Percentiles rank a stretch among this genome's conserved stretches.
Evolutionary conservation across 2,797 vertebrate genomes (phyloP).

Genomic region (Silurus aristotelis): DNA sequence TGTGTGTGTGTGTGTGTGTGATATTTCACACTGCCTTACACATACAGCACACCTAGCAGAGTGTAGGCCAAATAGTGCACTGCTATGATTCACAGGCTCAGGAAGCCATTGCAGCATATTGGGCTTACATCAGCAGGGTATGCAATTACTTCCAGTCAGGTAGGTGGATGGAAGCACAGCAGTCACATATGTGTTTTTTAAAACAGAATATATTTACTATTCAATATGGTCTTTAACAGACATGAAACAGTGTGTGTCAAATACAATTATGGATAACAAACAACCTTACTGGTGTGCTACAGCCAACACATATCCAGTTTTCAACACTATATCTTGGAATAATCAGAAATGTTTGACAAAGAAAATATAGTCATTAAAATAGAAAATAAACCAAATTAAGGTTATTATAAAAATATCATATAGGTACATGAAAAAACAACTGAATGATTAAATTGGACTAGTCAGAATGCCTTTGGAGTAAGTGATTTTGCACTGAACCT

Average conservation of each 20-base stretch:
- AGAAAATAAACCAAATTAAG: neutral
- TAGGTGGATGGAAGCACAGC: conserved; percentile 46
- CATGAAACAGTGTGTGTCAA: neutral
- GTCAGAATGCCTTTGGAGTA: neutral
- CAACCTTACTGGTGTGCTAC: neutral
- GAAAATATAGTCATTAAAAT: neutral
- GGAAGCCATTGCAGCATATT: conserved; percentile 44
- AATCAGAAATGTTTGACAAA: neutral
- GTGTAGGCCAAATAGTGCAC: conserved; percentile 48
- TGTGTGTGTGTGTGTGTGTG: neutral
- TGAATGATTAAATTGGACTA: neutral
- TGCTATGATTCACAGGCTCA: conserved; percentile 49
- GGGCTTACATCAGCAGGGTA: conserved; percentile 51
- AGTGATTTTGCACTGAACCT: neutral
- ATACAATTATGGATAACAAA: neutral
- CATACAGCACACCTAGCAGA: conserved; percentile 37
- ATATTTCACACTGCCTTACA: neutral
- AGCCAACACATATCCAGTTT: neutral
- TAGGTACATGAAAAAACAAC: too few species aligned
- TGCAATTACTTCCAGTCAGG: conserved; percentile 45
- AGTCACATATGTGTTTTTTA: conserved; percentile 23
- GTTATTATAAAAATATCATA: neutral
- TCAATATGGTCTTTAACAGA: conserved; percentile 10
- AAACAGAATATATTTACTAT: neutral
- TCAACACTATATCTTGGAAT: neutral